Conservation (phyloP, 2,888 invertebrate genomes). For the Melanargia galathea region DNA sequence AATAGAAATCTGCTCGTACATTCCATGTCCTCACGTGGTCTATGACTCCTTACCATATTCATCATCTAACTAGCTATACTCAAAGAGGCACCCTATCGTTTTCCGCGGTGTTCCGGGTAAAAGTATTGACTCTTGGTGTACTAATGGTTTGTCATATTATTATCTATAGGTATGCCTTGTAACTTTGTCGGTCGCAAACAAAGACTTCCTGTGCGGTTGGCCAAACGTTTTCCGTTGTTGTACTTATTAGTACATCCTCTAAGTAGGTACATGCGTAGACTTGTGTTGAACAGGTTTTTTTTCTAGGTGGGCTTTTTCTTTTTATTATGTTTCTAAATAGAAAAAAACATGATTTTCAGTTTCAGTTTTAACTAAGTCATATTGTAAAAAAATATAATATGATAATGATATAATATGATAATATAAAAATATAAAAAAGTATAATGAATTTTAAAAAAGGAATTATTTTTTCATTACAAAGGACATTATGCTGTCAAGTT, state of each 20-base stretch:
- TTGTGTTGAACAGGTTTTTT: conserved; percentile 3
- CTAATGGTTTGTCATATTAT: conserved; percentile 51
- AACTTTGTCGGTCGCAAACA: conserved; percentile 66
- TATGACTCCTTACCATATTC: no score
- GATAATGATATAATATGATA: no score
- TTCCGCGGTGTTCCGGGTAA: conserved; percentile 70
- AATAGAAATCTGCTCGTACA: no score
- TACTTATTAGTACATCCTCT: conserved; percentile 40
- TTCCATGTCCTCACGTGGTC: no score
- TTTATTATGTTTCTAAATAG: not conserved
- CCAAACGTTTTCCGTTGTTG: conserved; percentile 42
- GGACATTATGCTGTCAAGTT: no score
- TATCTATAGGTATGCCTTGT: conserved; percentile 53
- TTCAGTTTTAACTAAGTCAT: no score
- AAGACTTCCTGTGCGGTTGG: conserved; percentile 65
- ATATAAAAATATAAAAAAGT: no score
- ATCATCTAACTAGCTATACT: no score
- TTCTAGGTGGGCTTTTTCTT: not conserved
- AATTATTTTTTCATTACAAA: no score
- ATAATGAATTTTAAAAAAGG: no score
- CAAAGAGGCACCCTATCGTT: conserved; percentile 62
- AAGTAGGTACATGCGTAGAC: conserved; percentile 24
- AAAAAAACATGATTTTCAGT: not conserved
- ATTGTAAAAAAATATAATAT: no score
- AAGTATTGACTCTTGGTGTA: conserved; percentile 58